Conservation (phyloP, 92 coral and sea anemone genomes). For the Paramuricea clavata region DNA sequence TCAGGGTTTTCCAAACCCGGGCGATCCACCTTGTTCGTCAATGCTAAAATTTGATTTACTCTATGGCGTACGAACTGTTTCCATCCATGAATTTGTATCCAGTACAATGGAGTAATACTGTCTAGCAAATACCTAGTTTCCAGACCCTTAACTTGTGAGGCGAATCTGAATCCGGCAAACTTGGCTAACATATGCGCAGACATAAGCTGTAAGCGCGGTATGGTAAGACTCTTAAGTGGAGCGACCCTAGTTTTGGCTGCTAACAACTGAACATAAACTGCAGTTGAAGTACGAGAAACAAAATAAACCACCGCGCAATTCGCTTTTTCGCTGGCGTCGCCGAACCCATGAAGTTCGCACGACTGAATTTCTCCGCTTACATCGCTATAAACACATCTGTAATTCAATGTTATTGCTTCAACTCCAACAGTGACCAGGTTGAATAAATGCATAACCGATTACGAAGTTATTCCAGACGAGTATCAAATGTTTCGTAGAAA, state of each 20-base stretch:
- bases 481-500: too few species aligned
- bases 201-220: constrained; percentile 73
- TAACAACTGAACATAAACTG: constrained; percentile 39
- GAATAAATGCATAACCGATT: too few species aligned
- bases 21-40: constrained; percentile 37
- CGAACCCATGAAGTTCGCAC: constrained; percentile 63
- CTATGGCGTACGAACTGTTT: constrained; percentile 62
- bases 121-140: constrained; percentile 49
- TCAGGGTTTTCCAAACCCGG: constrained; percentile 61
- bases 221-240: constrained; percentile 63
- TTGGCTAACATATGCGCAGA: constrained; percentile 63
- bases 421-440: too few species aligned
- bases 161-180: constrained; percentile 53
- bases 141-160: constrained; percentile 13
- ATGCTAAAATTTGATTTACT: constrained; percentile 27
- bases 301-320: constrained; percentile 70
- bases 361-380: constrained; percentile 10
- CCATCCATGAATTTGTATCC: constrained; percentile 43
- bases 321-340: constrained; percentile 65
- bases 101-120: constrained; percentile 49
- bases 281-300: constrained; percentile 11
- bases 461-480: too few species aligned
- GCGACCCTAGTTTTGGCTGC: constrained; percentile 74
- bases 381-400: constrained; percentile 48
- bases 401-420: constrained; percentile 12